Conservation (phyloP, 2,888 invertebrate genomes). For the Biston stratarius region DNA sequence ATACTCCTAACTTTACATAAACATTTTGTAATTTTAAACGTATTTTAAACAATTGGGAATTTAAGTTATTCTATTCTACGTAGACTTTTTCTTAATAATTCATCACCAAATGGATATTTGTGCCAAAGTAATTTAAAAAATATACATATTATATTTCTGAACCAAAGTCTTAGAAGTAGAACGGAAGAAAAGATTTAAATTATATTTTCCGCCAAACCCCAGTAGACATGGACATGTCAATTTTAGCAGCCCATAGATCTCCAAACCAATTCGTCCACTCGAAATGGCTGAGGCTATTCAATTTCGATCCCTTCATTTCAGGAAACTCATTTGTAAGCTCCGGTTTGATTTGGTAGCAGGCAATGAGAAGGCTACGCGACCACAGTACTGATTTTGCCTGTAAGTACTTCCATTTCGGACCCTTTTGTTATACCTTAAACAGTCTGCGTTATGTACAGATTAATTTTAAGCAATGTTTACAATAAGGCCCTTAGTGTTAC, state of each 20-base stretch:
- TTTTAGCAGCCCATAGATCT: constrained; percentile 27
- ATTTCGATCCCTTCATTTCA: constrained; percentile 25
- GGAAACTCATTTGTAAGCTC: constrained; percentile 20
- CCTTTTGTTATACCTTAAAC: too few species aligned
- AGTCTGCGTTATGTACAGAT: too few species aligned
- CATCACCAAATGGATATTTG: background rate
- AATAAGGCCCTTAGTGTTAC: too few species aligned
- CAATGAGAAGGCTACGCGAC: constrained; percentile 6
- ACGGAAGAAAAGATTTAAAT: constrained; percentile 7
- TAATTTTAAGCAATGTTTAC: too few species aligned
- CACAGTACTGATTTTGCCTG: constrained; percentile 11
- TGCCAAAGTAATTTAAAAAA: too few species aligned
- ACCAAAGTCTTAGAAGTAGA: background rate
- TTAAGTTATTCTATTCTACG: too few species aligned
- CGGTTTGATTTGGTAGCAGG: constrained; percentile 16
- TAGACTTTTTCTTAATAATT: too few species aligned
- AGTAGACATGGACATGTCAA: constrained; percentile 8
- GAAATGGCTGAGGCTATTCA: constrained; percentile 28
- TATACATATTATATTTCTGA: background rate
- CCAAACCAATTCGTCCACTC: constrained; percentile 22
- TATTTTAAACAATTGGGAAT: too few species aligned
- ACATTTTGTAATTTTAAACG: too few species aligned
- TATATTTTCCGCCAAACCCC: background rate
- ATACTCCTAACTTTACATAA: too few species aligned
- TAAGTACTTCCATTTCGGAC: constrained; percentile 1